phyloP scores from a whole-genome alignment of 2,797 vertebrate species.

The Oreonectes daqikongensis region DNA sequence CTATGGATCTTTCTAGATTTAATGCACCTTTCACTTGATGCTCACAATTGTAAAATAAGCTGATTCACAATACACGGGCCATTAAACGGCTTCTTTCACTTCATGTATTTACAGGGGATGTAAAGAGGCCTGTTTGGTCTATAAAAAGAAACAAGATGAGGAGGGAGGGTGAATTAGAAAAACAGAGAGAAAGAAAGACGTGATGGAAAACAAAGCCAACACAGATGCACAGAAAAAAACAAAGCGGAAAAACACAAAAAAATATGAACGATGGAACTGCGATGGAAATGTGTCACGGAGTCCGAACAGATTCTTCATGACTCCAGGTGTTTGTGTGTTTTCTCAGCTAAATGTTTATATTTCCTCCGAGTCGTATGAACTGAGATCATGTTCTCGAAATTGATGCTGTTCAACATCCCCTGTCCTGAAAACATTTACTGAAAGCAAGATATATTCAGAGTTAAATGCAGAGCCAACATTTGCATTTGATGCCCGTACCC shows the following conservation, averaged over 20 bases:
- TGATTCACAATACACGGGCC: neutral
- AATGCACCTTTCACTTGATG: neutral
- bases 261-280: neutral
- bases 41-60: neutral
- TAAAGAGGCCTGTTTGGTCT: constrained; percentile 16
- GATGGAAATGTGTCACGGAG: neutral
- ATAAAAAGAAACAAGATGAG: constrained; percentile 16
- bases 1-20: neutral
- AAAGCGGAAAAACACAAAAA: neutral
- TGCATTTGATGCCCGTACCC: neutral
- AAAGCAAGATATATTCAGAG: too few species aligned
- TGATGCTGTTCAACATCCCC: neutral
- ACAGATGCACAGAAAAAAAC: constrained; percentile 3
- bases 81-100: constrained; percentile 8
- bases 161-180: neutral
- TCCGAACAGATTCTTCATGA: neutral
- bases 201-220: constrained; percentile 2
- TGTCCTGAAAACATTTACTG: too few species aligned
- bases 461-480: too few species aligned
- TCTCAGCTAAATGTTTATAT: neutral
- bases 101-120: neutral
- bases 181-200: neutral
- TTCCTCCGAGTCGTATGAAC: neutral
- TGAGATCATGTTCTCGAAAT: neutral
- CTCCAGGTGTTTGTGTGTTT: neutral